Evolutionary conservation across 2,797 vertebrate genomes (phyloP).

Genomic region (Sibirionetta formosa): DNA sequence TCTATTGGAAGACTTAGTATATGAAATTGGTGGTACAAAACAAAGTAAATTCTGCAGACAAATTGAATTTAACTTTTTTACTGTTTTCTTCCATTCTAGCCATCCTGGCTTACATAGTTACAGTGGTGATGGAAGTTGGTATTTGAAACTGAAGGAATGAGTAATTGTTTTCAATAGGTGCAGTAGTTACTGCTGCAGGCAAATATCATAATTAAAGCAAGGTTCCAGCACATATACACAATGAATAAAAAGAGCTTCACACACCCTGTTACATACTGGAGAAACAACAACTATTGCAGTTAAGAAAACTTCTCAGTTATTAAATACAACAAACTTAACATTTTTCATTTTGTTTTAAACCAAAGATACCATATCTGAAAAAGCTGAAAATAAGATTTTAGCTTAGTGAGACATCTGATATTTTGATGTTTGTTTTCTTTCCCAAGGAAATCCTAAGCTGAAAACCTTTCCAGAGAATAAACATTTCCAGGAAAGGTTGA

Average conservation of each 20-base stretch:
- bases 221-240: not conserved
- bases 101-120: not conserved
- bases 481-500: not conserved
- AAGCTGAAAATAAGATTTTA: not conserved
- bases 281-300: not conserved
- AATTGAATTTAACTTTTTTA: not conserved
- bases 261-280: accelerated
- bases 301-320: not conserved
- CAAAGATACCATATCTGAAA: not conserved
- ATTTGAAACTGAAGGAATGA: not conserved
- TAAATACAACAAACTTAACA: not conserved
- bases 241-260: not conserved
- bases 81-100: not conserved
- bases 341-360: not conserved
- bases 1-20: not conserved
- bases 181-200: not conserved
- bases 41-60: not conserved
- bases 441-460: not conserved
- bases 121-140: not conserved
- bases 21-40: not conserved
- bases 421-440: not conserved
- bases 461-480: not conserved
- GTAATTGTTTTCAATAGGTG: not conserved
- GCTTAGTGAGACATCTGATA: not conserved
- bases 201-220: not conserved